Evolutionary conservation across 2,113 vertebrate genomes (phyloP), one percentile per base, ranked within the genome.

Genomic region (Solea solea): DNA sequence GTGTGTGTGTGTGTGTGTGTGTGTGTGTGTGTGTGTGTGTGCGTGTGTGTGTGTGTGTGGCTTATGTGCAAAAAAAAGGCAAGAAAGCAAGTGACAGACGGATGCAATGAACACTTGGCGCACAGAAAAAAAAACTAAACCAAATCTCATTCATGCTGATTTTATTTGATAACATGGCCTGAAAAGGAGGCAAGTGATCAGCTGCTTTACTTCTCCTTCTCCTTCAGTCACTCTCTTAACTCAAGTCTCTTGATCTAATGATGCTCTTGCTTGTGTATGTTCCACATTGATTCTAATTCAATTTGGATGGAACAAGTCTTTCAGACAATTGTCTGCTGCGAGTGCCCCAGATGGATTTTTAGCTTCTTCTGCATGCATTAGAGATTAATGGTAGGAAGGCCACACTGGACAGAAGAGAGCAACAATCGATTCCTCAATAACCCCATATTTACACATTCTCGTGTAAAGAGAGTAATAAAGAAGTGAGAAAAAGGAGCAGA

Each of bases 211-310:
- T 64, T 81, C 78, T 76, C 60, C 54, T 61, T 59, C 69, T 80
- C 50, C 74, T 60, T 76, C 72, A 75, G 74, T 83, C 76, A 72
- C 62, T 83, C 74, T 73, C 64, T 81, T 85, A 84, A 56, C 86
- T 86, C 84, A 73, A 49, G 60, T 86, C 77, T 86, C 80, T 82
- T 83, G 64, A 86, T 87, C 76, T 89, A 89, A 87, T 83, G 80
- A 89, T 69, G 84, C 84, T 81, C 83, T 74, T 84, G 79, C 90
- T 88, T 91, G 84, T 93, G 82, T 91, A 82, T 87, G 91, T 89
- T 85, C 74, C 83, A 76, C 86, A 92, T 90, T 91, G 92, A 93
- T 92, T 91, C 85, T 94, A 92, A 94, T 92, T 93, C 86, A 92
- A 88, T 94, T 94, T 91, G 90, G 88, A 92, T 93, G 83, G 92